Percentiles rank a stretch among this genome's conserved stretches.
phyloP scores from a whole-genome alignment of 2,113 vertebrate genomes.

The Triplophysa dalaica region DNA sequence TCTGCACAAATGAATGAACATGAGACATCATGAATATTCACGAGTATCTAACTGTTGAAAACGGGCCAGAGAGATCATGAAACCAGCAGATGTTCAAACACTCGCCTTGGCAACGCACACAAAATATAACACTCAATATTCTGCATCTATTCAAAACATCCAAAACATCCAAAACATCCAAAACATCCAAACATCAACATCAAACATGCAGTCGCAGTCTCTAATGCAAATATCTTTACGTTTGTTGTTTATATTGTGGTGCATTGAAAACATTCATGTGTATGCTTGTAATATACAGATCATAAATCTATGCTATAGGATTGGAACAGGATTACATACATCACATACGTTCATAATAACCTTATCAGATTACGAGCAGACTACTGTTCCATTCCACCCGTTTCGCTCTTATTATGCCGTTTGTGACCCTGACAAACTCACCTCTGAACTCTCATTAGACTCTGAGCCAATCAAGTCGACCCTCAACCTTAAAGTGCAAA shows the following conservation, averaged over 20 bases:
- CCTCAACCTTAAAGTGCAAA: conserved; percentile 50
- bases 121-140: background rate
- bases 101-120: background rate
- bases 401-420: conserved; percentile 4
- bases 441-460: conserved; percentile 39
- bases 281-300: too few relatives aligned
- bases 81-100: conserved; percentile 21
- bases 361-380: too few relatives aligned
- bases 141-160: background rate
- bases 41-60: background rate
- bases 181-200: too few relatives aligned
- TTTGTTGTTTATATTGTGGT: too few relatives aligned
- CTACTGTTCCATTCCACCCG: too few relatives aligned
- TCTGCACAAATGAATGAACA: background rate
- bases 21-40: conserved; percentile 29
- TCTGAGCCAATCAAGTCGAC: conserved; percentile 34
- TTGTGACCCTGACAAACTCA: too few relatives aligned
- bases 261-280: too few relatives aligned
- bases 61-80: conserved; percentile 9
- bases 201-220: background rate
- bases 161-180: background rate
- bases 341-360: too few relatives aligned
- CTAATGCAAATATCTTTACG: too few relatives aligned
- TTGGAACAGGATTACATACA: too few relatives aligned
- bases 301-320: too few relatives aligned